Percentiles rank a stretch among this genome's conserved stretches.
Conservation (phyloP, 2,888 invertebrate genomes). For the Bombylius discolor region DNA sequence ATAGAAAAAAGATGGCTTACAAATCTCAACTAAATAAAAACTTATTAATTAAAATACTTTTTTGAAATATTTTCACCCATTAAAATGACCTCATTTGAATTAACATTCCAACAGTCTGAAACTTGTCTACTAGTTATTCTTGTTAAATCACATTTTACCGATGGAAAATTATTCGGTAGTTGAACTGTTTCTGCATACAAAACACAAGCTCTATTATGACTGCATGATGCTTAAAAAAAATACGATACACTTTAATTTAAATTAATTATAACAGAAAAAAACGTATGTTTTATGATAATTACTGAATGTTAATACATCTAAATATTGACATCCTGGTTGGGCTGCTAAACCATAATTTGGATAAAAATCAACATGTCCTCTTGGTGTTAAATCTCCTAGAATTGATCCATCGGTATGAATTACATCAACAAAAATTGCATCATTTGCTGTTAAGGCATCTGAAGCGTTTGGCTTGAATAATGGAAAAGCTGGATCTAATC, state of each 20-base stretch:
- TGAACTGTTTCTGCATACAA: slow-evolving; percentile 32
- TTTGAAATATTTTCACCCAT: slow-evolving; percentile 30
- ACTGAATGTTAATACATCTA: slow-evolving; percentile 25
- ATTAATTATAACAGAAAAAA: neutral
- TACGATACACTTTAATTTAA: neutral
- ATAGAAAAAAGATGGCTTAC: neutral
- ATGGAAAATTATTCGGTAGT: slow-evolving; percentile 25
- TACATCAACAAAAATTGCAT: slow-evolving; percentile 31
- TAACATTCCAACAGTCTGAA: slow-evolving; percentile 5
- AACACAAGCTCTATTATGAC: slow-evolving; percentile 30
- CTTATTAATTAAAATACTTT: slow-evolving; percentile 18
- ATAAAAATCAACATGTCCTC: slow-evolving; percentile 32
- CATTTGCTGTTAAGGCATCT: slow-evolving; percentile 24
- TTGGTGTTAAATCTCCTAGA: slow-evolving; percentile 12
- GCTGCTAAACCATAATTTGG: slow-evolving; percentile 28
- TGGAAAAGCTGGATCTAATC: slow-evolving; percentile 34
- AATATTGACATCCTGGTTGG: slow-evolving; percentile 28
- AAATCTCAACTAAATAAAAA: neutral
- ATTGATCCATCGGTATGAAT: slow-evolving; percentile 32
- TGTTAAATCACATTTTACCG: slow-evolving; percentile 23
- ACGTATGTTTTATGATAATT: slow-evolving; percentile 16
- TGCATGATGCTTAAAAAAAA: slow-evolving; percentile 22
- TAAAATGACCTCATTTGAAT: slow-evolving; percentile 15
- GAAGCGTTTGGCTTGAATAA: slow-evolving; percentile 24
- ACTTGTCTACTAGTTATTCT: slow-evolving; percentile 5